Conservation (phyloP, 1,140 invertebrate genomes). For the Galendromus occidentalis region DNA sequence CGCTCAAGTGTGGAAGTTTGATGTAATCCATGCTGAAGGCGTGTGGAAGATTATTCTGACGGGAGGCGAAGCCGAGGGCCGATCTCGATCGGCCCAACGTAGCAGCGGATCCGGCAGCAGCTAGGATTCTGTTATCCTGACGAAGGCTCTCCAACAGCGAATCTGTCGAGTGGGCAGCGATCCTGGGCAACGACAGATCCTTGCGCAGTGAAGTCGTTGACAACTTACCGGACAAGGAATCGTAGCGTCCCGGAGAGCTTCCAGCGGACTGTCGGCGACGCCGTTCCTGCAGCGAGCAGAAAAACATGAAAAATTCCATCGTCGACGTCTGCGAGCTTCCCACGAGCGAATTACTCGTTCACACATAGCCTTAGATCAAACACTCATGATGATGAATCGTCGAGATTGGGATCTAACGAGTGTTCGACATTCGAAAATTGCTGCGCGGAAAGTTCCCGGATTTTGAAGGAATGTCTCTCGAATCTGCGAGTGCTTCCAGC, state of each 20-base stretch:
- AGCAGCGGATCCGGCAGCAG: not conserved
- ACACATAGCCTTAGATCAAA: too few relatives aligned
- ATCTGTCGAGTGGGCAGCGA: conserved; percentile 5
- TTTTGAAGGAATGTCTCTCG: too few relatives aligned
- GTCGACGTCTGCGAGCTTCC: too few relatives aligned
- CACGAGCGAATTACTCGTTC: too few relatives aligned
- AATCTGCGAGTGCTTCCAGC: too few relatives aligned
- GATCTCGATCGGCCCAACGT: not conserved
- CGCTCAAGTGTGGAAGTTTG: conserved; percentile 6
- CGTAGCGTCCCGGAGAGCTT: not conserved
- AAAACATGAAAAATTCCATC: not conserved
- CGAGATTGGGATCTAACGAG: too few relatives aligned
- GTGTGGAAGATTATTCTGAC: conserved; percentile 4
- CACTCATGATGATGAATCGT: too few relatives aligned
- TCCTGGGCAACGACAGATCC: not conserved
- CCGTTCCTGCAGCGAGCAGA: not conserved
- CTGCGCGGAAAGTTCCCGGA: too few relatives aligned
- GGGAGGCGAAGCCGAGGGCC: conserved; percentile 1
- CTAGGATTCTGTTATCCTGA: conserved; percentile 2
- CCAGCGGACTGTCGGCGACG: not conserved
- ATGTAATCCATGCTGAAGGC: conserved; percentile 9
- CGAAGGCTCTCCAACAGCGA: conserved; percentile 6
- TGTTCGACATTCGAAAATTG: too few relatives aligned
- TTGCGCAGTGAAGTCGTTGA: conserved; percentile 6
- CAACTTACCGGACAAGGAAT: not conserved